These are phyloP conservation scores for Crotophaga sulcirostris DNA, from an alignment of 2,113 vertebrate species.

Conservation along the genomic window DNA sequence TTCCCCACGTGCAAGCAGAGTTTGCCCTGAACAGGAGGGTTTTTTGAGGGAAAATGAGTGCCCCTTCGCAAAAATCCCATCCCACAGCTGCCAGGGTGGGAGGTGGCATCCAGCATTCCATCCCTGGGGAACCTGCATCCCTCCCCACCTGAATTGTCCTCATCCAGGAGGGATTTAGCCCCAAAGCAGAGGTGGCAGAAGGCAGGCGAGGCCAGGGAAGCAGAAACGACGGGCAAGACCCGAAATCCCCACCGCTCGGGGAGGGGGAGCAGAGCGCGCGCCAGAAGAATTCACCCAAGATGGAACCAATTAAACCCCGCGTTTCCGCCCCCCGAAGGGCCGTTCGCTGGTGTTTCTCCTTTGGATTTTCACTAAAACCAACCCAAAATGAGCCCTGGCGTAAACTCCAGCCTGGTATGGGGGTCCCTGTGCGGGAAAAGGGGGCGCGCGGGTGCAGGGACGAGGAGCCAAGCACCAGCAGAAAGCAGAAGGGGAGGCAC, in stretches of 20 bases:
- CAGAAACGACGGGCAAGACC: background rate
- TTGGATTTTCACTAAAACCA: background rate
- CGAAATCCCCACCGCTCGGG: background rate
- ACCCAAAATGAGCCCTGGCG: background rate
- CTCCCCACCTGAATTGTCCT: background rate
- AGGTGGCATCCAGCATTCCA: background rate
- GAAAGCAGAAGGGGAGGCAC: background rate
- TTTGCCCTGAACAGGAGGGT: background rate
- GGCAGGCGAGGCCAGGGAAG: background rate
- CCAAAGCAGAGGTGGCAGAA: background rate
- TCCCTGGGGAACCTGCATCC: rapidly evolving
- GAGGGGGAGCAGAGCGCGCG: background rate
- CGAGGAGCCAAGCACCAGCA: background rate
- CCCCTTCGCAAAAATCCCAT: background rate
- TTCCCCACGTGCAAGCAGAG: background rate
- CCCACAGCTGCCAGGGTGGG: background rate
- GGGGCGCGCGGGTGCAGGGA: rapidly evolving
- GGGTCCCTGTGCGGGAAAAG: background rate
- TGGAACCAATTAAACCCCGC: conserved; percentile 62
- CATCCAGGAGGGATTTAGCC: background rate
- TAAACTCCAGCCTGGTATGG: background rate
- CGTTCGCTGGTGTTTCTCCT: background rate
- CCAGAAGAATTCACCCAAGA: conserved; percentile 59
- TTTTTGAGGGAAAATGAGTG: background rate
- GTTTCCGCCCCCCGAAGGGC: conserved; percentile 47